phyloP scores from a whole-genome alignment of 2,888 invertebrate species.

The Pheosia gnoma region DNA sequence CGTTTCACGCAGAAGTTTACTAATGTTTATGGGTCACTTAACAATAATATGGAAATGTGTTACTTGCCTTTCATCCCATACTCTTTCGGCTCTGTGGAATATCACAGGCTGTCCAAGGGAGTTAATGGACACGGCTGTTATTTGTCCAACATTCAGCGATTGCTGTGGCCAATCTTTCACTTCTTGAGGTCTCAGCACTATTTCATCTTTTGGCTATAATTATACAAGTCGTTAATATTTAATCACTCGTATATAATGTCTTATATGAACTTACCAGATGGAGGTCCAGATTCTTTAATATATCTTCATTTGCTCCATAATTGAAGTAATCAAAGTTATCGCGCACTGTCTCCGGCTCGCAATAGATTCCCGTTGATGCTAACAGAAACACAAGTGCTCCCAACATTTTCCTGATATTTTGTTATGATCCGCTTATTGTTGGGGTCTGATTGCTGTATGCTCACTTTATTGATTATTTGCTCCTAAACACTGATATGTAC shows the following conservation, averaged over 20 bases:
- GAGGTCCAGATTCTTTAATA: constrained; percentile 69
- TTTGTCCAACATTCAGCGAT: constrained; percentile 89
- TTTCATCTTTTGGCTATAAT: constrained; percentile 73
- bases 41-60: background rate
- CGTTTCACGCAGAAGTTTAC: background rate
- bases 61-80: constrained; percentile 89
- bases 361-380: constrained; percentile 52
- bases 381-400: constrained; percentile 52
- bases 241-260: background rate
- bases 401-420: constrained; percentile 64
- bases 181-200: constrained; percentile 85
- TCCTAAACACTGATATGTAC: constrained; percentile 41
- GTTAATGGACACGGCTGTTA: constrained; percentile 93
- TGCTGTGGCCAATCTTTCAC: constrained; percentile 86
- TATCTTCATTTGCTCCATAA: constrained; percentile 71
- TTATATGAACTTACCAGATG: constrained; percentile 63
- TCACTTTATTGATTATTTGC: constrained; percentile 68
- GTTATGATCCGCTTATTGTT: constrained; percentile 59
- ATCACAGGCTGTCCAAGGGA: constrained; percentile 90
- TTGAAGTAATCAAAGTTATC: constrained; percentile 78
- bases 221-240: constrained; percentile 7
- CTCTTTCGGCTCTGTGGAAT: constrained; percentile 91
- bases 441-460: constrained; percentile 50
- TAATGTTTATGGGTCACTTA: background rate
- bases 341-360: constrained; percentile 77